Base-by-base conservation (phyloP, 2,888 invertebrate species). In the Drosophila sordidula region DNA sequence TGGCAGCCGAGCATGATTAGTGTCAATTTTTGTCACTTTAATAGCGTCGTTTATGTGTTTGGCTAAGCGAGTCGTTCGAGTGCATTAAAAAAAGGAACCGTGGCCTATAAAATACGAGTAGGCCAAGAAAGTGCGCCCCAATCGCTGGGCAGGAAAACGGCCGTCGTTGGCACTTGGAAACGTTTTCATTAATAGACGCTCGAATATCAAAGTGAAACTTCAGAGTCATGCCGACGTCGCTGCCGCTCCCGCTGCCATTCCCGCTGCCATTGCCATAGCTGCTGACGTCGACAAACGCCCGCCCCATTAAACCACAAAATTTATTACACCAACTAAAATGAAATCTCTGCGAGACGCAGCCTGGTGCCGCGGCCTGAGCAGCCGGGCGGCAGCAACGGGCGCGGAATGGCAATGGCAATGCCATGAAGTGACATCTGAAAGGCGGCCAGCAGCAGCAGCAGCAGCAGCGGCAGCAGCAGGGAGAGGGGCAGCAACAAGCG, bases 251-350 rank as follows among this genome's bases (percentile, higher is more conserved):
- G 42, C 32, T 42, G 39, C 45, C 18, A 11, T 32, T 65, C 51
- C 36, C n/a, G 22, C 41, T 47, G 47, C 45, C 16, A n/a, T 36
- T 55, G 61, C 65, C 47, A 58, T 46, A 64, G 65, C 47, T 62
- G 65, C 61, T 65, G 79, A 79, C 55, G 81, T 79, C 80, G 69
- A 65, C 82, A 78, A 72, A 78, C 71, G 77, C 86, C 82, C 89
- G 84, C 89, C 89, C 90, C 91, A 91, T 91, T 91, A 90, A 90
- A 91, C 90, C 90, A 90, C 90, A 91, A 90, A 91, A 90, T 90
- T 90, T 90, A 90, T 91, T 91, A 78, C 89, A 63, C 81, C 89
- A 86, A 82, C 90, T 91, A 89, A 89, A 90, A 89, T 70, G 84
- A 84, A 84, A 84, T 84, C 83, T 86, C 88, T 74, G 84, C 86